A percentile compares a stretch with the other conserved stretches of the same genome.
These are phyloP conservation scores for Bimastos eiseni DNA, from an alignment of 2,888 invertebrate species.

Conservation along the genomic window DNA sequence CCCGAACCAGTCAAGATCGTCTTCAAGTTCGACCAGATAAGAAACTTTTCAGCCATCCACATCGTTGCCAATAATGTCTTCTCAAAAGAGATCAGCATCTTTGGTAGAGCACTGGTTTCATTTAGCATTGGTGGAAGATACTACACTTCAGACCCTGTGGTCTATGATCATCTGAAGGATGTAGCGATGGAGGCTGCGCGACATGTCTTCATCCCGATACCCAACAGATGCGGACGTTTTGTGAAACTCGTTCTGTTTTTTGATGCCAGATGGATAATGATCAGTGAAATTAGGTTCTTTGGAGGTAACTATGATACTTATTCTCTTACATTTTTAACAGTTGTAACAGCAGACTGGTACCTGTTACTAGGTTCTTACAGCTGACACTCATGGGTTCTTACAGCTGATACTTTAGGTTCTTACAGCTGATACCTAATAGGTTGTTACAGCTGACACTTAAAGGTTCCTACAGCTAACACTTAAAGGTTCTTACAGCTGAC, in stretches of 20 bases:
- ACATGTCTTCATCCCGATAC: slow-evolving; percentile 80
- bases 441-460: too few species aligned
- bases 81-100: slow-evolving; percentile 72
- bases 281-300: slow-evolving; percentile 85
- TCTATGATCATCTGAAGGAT: slow-evolving; percentile 68
- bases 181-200: slow-evolving; percentile 76
- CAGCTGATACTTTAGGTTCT: too few species aligned
- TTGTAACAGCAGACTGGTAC: too few species aligned
- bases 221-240: slow-evolving; percentile 79
- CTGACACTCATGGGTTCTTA: too few species aligned
- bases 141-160: slow-evolving; percentile 77
- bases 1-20: slow-evolving; percentile 72
- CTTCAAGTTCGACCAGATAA: slow-evolving; percentile 83
- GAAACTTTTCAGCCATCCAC: slow-evolving; percentile 74
- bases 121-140: slow-evolving; percentile 77
- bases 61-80: slow-evolving; percentile 25
- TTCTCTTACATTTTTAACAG: too few species aligned
- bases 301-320: slow-evolving; percentile 69
- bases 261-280: slow-evolving; percentile 83
- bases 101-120: slow-evolving; percentile 77
- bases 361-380: too few species aligned
- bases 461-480: too few species aligned
- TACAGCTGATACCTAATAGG: too few species aligned
- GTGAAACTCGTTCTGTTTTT: slow-evolving; percentile 77
- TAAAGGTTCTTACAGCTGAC: too few species aligned